phyloP scores from a whole-genome alignment of 2,113 vertebrate species.

The Stictonetta naevosa region DNA sequence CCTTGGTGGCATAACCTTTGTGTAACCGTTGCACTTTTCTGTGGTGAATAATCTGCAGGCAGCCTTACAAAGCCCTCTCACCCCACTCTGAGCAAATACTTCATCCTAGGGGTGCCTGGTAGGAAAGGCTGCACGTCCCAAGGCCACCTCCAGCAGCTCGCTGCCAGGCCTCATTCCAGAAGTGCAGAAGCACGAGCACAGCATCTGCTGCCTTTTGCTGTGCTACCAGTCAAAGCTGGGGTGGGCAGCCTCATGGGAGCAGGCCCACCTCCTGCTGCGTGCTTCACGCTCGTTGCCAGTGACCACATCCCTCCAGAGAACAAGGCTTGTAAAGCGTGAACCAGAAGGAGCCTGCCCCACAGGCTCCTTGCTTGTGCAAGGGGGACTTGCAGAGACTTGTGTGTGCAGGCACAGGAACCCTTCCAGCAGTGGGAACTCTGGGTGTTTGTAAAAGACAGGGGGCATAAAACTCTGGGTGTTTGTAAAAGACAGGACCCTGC shows the following conservation, averaged over 20 bases:
- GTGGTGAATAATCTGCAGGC: background rate
- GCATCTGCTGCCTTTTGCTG: background rate
- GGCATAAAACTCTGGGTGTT: no score
- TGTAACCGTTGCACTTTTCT: background rate
- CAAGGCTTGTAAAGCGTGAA: fast-evolving
- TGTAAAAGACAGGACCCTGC: background rate
- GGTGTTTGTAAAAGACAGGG: background rate
- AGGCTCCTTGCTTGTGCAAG: fast-evolving
- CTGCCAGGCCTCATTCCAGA: background rate
- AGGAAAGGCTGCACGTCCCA: fast-evolving
- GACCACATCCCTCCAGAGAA: background rate
- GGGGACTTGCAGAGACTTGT: fast-evolving
- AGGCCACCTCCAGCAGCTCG: fast-evolving
- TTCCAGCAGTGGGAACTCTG: fast-evolving
- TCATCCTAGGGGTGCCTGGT: background rate
- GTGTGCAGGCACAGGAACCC: background rate
- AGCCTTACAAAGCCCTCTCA: background rate
- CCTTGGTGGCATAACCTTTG: conserved; percentile 37
- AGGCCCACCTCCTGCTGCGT: fast-evolving
- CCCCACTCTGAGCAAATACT: background rate
- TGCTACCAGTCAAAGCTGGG: background rate
- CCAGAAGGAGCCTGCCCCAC: background rate
- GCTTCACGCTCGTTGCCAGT: no score
- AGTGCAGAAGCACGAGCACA: background rate
- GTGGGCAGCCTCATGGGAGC: background rate